These are phyloP conservation scores for Dynastes grantii DNA, from an alignment of 2,888 invertebrate genomes.

Conservation along the genomic window DNA sequence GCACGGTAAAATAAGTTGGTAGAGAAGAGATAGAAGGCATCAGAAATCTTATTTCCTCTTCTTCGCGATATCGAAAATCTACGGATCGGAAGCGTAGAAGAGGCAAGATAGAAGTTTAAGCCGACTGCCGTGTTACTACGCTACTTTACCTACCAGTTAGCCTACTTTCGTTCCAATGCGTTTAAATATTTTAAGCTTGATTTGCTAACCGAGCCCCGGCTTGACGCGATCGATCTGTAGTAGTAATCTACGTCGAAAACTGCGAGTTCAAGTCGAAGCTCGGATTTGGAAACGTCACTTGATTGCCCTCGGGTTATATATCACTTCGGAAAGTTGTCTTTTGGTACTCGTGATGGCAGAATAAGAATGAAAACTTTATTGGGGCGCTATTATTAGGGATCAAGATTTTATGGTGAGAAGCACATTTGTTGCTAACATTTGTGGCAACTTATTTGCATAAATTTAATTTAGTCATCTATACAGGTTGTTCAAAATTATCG, in stretches of 20 bases:
- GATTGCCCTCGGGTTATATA: conserved; percentile 13
- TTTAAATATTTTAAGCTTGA: conserved; percentile 36
- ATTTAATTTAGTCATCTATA: no score
- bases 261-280: background rate
- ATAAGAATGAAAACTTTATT: no score
- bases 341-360: no score
- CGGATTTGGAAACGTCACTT: conserved; percentile 16
- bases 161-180: conserved; percentile 11
- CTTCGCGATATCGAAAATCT: conserved; percentile 4
- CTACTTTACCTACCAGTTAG: conserved; percentile 2
- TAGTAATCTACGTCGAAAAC: conserved; percentile 20
- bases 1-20: no score
- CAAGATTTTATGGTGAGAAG: no score
- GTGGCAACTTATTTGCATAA: no score
- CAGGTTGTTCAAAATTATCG: no score
- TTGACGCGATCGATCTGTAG: conserved; percentile 24
- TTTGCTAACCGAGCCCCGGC: conserved; percentile 24
- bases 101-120: no score
- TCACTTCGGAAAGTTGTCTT: conserved; percentile 8
- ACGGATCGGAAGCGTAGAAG: background rate
- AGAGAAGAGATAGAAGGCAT: background rate
- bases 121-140: no score
- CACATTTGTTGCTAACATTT: no score
- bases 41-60: conserved; percentile 15
- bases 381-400: no score